Evolutionary conservation across 2,113 vertebrate species (phyloP).

Genomic region (Aegithalos caudatus): DNA sequence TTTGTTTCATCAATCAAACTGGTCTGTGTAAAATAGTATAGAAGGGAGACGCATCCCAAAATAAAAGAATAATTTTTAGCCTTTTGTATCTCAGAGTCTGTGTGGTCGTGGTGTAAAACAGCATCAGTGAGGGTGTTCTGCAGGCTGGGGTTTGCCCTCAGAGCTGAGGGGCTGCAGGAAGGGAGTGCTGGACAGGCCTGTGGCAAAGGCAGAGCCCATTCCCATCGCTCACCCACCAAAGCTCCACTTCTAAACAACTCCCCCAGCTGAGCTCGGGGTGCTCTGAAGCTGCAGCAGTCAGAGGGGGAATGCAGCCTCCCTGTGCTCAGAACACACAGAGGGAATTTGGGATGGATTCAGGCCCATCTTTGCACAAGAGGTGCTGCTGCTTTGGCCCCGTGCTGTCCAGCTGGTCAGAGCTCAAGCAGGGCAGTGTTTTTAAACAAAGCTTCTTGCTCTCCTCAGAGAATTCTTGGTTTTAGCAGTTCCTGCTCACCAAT

Average conservation of each 20-base stretch:
- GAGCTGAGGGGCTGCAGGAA: not conserved
- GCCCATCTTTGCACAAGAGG: not conserved
- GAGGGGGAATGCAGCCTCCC: not conserved
- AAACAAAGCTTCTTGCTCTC: not conserved
- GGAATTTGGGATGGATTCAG: not conserved
- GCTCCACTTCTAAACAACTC: not conserved
- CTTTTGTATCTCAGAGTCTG: too few relatives aligned
- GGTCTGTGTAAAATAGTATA: too few relatives aligned
- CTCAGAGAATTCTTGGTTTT: not conserved
- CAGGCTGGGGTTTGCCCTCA: not conserved
- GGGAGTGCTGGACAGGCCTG: too few relatives aligned
- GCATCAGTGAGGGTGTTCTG: too few relatives aligned
- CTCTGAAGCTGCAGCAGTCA: not conserved
- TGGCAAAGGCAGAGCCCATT: not conserved
- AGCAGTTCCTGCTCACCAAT: not conserved
- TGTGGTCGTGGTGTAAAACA: too few relatives aligned
- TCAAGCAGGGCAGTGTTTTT: not conserved
- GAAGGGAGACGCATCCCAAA: too few relatives aligned
- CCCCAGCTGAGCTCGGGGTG: not conserved
- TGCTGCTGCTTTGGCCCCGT: not conserved
- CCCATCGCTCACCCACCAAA: rapidly evolving
- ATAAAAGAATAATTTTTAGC: too few relatives aligned
- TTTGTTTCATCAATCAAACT: too few relatives aligned
- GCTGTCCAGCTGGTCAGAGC: not conserved
- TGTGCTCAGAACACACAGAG: not conserved